These are phyloP conservation scores for Otolemur crassicaudatus DNA, from an alignment of 2,797 vertebrate genomes.

Conservation along the genomic window DNA sequence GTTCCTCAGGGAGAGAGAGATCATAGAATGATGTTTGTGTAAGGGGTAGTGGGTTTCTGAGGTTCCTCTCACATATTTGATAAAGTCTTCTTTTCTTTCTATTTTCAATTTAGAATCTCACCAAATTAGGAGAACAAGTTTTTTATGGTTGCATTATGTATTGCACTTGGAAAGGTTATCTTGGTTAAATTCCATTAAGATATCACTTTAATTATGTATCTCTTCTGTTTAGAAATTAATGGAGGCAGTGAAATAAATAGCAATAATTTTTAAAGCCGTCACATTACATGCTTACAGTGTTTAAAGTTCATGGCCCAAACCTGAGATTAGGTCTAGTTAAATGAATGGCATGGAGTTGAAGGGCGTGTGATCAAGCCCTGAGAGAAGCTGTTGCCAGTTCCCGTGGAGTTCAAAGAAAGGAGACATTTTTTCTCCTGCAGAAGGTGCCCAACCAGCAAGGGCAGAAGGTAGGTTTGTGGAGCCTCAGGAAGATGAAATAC, in stretches of 20 bases:
- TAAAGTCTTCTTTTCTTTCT: neutral
- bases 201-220: neutral
- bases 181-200: neutral
- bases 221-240: neutral
- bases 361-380: neutral
- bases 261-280: neutral
- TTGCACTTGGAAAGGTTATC: neutral
- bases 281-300: accelerated
- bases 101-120: neutral
- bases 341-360: neutral
- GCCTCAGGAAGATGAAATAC: neutral
- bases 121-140: neutral
- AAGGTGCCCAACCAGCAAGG: neutral
- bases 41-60: neutral
- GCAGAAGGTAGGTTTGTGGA: neutral
- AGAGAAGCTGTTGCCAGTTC: neutral
- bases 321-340: neutral
- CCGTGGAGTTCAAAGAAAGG: neutral
- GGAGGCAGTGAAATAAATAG: neutral
- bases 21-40: neutral
- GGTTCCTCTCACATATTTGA: neutral
- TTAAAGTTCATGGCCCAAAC: neutral
- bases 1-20: neutral
- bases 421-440: neutral
- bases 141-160: neutral